Conservation (phyloP, 2,113 vertebrate species). For the Pelmatolapia mariae region DNA sequence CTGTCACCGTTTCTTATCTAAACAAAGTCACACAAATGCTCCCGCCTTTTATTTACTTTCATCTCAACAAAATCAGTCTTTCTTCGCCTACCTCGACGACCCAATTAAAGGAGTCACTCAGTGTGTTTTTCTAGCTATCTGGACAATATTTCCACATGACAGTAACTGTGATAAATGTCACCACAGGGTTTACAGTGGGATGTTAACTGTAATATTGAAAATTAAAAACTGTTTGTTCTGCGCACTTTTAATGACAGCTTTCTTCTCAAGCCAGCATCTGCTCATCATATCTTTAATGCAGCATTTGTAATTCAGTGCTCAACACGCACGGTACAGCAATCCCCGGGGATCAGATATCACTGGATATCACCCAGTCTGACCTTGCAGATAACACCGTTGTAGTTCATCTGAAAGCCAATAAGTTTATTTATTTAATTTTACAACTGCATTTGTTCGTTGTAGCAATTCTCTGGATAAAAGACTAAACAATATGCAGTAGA, state of each 20-base stretch:
- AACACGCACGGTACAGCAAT: slow-evolving; percentile 14
- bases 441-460: slow-evolving; percentile 53
- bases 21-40: background rate
- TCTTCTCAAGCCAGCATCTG: background rate
- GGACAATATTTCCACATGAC: background rate
- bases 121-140: background rate
- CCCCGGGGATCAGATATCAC: slow-evolving; percentile 44
- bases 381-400: slow-evolving; percentile 22
- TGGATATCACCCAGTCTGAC: slow-evolving; percentile 35
- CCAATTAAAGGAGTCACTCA: background rate
- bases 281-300: slow-evolving; percentile 20
- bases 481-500: slow-evolving; percentile 19
- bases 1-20: background rate
- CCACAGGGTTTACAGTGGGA: background rate
- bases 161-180: background rate
- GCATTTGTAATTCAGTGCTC: slow-evolving; percentile 42
- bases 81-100: background rate
- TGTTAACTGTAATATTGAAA: background rate
- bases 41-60: background rate
- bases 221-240: background rate
- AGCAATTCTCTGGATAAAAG: slow-evolving; percentile 12
- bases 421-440: slow-evolving; percentile 12
- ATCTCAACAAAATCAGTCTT: background rate
- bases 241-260: background rate
- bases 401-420: slow-evolving; percentile 55